Conservation (phyloP, 2,113 vertebrate genomes). For the Microcebus ravelobensis region DNA sequence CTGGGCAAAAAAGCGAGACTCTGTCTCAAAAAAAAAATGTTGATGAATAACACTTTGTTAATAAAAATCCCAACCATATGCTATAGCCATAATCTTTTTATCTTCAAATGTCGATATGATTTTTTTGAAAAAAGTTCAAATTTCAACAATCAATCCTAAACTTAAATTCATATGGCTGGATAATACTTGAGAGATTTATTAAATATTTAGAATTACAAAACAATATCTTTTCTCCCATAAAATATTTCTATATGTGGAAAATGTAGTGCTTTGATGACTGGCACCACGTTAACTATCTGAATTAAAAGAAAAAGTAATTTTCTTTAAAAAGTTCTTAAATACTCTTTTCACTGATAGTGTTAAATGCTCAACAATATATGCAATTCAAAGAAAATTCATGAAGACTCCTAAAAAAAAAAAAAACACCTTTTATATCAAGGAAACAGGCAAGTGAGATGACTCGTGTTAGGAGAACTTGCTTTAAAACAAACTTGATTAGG, state of each 20-base stretch:
- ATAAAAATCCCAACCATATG: neutral
- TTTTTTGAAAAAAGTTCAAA: neutral
- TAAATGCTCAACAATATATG: neutral
- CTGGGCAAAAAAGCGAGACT: no score
- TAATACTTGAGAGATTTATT: constrained; percentile 15
- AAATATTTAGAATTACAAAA: neutral
- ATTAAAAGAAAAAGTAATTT: constrained; percentile 12
- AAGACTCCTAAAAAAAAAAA: neutral
- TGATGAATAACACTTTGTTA: neutral
- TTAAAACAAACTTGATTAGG: neutral
- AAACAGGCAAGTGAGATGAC: neutral
- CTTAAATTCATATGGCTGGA: neutral
- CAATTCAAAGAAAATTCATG: constrained; percentile 1
- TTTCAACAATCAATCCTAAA: neutral
- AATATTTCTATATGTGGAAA: neutral
- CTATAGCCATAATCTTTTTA: neutral
- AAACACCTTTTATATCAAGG: neutral
- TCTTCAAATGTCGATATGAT: neutral
- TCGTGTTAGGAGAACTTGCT: neutral
- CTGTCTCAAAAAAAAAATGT: neutral
- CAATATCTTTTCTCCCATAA: neutral
- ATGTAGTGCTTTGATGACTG: neutral
- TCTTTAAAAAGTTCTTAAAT: neutral
- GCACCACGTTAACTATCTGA: neutral
- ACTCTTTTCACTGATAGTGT: neutral